Conservation (phyloP, 2,888 invertebrate species). For the Diabrotica balteata region DNA sequence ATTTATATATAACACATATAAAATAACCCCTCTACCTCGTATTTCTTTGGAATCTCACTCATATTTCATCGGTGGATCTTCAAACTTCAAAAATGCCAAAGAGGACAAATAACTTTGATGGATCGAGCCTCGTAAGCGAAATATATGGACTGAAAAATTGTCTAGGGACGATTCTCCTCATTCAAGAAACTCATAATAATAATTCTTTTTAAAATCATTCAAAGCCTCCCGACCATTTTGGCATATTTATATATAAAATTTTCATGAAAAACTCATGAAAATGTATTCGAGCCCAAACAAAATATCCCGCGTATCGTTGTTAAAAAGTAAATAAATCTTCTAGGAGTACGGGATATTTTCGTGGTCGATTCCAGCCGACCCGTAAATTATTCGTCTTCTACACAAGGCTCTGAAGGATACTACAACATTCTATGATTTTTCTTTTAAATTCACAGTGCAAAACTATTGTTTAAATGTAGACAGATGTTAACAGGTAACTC, state of each 20-base stretch:
- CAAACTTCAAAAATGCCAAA: no score
- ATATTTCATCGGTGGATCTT: no score
- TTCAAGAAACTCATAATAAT: not conserved
- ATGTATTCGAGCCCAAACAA: slow-evolving; percentile 16
- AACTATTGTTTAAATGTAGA: not conserved
- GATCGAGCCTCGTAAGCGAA: not conserved
- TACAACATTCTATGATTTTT: slow-evolving; percentile 5
- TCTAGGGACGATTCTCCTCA: not conserved
- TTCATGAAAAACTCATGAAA: slow-evolving; percentile 16
- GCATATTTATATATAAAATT: slow-evolving; percentile 19
- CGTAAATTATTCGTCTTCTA: slow-evolving; percentile 20
- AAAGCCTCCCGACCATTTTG: slow-evolving; percentile 3
- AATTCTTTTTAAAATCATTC: not conserved
- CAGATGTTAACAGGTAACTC: not conserved
- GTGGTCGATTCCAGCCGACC: not conserved
- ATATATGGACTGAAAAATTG: not conserved
- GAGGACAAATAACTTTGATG: no score
- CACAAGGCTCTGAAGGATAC: slow-evolving; percentile 8
- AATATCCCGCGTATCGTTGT: slow-evolving; percentile 12
- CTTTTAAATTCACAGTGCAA: not conserved
- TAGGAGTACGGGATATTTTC: slow-evolving; percentile 7
- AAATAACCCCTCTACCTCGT: no score
- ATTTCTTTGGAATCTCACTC: no score
- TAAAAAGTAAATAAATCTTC: slow-evolving; percentile 24
- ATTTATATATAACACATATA: no score